These are phyloP conservation scores for Austrofundulus limnaeus DNA, from an alignment of 2,113 vertebrate genomes.

Conservation along the genomic window DNA sequence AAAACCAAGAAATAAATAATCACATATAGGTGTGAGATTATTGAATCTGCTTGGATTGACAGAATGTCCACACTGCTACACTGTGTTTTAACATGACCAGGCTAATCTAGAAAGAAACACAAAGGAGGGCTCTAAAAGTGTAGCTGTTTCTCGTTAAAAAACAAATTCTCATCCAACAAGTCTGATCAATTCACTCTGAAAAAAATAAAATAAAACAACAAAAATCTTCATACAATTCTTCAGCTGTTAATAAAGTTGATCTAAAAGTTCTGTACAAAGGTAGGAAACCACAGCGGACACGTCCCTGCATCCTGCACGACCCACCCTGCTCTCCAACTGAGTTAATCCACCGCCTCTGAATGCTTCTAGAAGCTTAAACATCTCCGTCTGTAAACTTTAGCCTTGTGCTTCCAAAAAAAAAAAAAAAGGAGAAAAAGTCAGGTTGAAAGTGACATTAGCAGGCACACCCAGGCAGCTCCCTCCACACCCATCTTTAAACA, in stretches of 20 bases:
- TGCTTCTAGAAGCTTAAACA: constrained; percentile 16
- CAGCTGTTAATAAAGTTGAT: constrained; percentile 44
- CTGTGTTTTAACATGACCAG: constrained; percentile 33
- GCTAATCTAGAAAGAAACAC: constrained; percentile 48
- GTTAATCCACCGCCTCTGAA: constrained; percentile 3
- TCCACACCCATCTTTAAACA: constrained; percentile 17
- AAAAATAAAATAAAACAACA: no score
- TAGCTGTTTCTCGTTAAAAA: constrained; percentile 51
- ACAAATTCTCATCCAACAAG: constrained; percentile 30
- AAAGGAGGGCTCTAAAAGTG: constrained; percentile 43
- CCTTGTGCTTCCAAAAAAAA: background rate
- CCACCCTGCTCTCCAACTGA: constrained; percentile 16
- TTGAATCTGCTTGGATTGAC: constrained; percentile 43
- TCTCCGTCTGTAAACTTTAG: constrained; percentile 41
- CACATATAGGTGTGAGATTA: constrained; percentile 55
- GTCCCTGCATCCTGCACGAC: constrained; percentile 16
- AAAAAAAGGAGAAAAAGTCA: background rate
- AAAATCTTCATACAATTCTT: constrained; percentile 54
- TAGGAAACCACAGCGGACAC: constrained; percentile 40
- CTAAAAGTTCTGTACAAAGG: constrained; percentile 71
- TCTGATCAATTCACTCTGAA: constrained; percentile 27
- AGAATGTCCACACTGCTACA: constrained; percentile 44
- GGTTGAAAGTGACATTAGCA: background rate
- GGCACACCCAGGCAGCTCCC: background rate
- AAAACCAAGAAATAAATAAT: constrained; percentile 75